Evolutionary conservation across 2,797 vertebrate genomes (phyloP).

Genomic region (Gallinago solitaria): DNA sequence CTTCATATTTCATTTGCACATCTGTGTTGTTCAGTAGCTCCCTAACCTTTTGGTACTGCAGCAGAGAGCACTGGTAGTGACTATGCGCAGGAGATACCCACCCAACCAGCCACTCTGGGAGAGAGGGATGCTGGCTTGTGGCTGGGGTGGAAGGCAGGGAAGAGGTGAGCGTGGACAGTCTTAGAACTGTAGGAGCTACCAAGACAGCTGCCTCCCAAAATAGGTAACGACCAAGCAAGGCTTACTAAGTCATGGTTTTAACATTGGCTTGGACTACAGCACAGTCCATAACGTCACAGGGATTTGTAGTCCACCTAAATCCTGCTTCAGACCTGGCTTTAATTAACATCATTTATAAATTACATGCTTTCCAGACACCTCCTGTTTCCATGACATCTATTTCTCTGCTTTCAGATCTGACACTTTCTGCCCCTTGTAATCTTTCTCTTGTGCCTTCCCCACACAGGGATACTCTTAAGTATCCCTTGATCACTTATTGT

Average conservation of each 20-base stretch:
- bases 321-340: background rate
- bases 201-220: background rate
- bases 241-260: background rate
- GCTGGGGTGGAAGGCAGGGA: background rate
- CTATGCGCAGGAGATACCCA: no score
- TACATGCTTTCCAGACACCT: background rate
- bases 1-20: background rate
- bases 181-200: background rate
- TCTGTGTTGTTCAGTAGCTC: background rate
- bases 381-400: background rate
- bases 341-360: background rate
- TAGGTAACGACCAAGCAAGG: background rate
- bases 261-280: fast-evolving
- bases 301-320: background rate
- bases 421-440: background rate
- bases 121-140: background rate
- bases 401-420: background rate
- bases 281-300: background rate
- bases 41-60: fast-evolving
- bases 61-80: no score
- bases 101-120: background rate
- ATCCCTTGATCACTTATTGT: no score
- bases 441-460: background rate
- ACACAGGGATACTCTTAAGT: background rate
- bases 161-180: background rate